phyloP scores from a whole-genome alignment of 2,888 invertebrate genomes.

The Danaus chrysippus region DNA sequence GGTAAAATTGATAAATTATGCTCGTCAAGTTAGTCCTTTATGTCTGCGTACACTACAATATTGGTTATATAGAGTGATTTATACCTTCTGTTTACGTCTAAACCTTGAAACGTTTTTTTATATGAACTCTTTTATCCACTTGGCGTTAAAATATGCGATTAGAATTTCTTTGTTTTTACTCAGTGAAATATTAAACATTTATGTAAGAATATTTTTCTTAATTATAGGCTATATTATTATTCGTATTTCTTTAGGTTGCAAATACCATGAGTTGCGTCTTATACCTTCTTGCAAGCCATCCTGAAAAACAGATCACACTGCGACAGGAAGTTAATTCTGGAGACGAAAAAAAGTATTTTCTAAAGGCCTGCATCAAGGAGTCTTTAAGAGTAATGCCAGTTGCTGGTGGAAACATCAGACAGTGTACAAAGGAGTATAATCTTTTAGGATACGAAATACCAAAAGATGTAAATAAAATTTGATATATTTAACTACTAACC shows the following conservation, averaged over 20 bases:
- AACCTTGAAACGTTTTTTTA: too few relatives aligned
- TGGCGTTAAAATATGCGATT: too few relatives aligned
- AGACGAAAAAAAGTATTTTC: constrained; percentile 69
- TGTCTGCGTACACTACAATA: constrained; percentile 8
- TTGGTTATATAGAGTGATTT: neutral
- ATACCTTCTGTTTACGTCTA: neutral
- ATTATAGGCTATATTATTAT: constrained; percentile 14
- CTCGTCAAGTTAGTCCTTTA: constrained; percentile 3
- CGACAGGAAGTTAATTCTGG: constrained; percentile 73
- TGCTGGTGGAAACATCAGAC: constrained; percentile 76
- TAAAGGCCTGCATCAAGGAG: constrained; percentile 87
- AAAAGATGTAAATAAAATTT: constrained; percentile 65
- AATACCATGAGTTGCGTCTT: constrained; percentile 72
- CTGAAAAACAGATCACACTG: constrained; percentile 81
- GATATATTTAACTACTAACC: constrained; percentile 5
- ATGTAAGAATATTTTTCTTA: neutral
- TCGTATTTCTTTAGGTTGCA: constrained; percentile 71
- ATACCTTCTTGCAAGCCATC: constrained; percentile 81
- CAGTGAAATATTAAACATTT: too few relatives aligned
- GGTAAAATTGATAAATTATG: constrained; percentile 53
- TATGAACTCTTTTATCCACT: too few relatives aligned
- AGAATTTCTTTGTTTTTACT: too few relatives aligned
- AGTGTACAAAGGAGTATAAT: constrained; percentile 73
- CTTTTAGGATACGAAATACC: constrained; percentile 82
- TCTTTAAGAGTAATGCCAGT: constrained; percentile 81